These are phyloP conservation scores for Chamaetylas fuelleborni DNA, from an alignment of 2,113 vertebrate genomes.

Conservation along the genomic window DNA sequence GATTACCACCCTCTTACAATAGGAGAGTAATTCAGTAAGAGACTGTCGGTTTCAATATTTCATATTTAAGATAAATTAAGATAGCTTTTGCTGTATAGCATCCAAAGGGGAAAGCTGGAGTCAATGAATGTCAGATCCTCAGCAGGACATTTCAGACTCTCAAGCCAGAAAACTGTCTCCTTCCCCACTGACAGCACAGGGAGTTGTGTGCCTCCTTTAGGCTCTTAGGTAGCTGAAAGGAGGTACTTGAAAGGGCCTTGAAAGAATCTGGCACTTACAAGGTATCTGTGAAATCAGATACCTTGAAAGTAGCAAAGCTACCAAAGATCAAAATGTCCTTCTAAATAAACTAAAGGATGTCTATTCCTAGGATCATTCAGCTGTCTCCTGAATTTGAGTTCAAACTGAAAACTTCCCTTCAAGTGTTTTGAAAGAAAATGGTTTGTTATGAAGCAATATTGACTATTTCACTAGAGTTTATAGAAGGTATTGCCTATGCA, in stretches of 20 bases:
- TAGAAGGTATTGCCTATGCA: background rate
- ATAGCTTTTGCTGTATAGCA: background rate
- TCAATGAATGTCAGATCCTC: background rate
- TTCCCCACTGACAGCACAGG: background rate
- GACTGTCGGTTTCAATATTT: background rate
- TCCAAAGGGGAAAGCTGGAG: background rate
- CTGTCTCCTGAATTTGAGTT: background rate
- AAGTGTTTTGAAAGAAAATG: background rate
- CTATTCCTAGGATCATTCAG: background rate
- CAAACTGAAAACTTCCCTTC: background rate
- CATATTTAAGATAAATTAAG: background rate
- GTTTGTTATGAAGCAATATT: background rate
- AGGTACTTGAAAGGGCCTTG: background rate
- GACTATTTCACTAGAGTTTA: background rate
- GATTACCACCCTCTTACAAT: background rate
- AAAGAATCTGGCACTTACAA: background rate
- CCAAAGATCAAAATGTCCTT: background rate
- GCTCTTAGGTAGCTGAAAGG: background rate
- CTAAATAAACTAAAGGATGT: background rate
- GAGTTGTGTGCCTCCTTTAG: background rate
- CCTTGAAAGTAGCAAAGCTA: background rate
- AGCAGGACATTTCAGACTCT: background rate
- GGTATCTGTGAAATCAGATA: background rate
- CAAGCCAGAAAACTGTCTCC: background rate
- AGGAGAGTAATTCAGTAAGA: background rate